phyloP scores from a whole-genome alignment of 2,113 vertebrate genomes.

The Neogobius melanostomus region DNA sequence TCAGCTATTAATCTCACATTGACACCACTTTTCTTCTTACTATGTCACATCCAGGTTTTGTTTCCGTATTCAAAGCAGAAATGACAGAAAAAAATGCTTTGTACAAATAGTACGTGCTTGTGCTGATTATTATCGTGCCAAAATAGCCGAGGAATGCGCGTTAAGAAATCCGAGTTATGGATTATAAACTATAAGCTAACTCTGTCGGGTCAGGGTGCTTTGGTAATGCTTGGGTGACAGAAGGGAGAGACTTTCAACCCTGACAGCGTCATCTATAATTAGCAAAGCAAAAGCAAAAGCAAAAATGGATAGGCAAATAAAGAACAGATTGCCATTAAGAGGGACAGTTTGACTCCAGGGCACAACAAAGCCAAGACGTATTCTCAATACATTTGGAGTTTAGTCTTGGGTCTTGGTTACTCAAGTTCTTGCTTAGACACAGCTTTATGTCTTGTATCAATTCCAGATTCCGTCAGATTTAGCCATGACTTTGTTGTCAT shows the following conservation, averaged over 20 bases:
- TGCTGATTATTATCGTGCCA: constrained; percentile 22
- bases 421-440: too few species aligned
- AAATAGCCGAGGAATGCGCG: constrained; percentile 47
- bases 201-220: constrained; percentile 15
- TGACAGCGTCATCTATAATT: background rate
- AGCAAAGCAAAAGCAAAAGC: background rate
- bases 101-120: background rate
- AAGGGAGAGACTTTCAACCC: background rate
- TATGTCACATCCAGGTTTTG: constrained; percentile 23
- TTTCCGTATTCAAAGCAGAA: constrained; percentile 13
- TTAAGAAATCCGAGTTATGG: constrained; percentile 44
- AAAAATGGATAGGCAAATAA: constrained; percentile 16
- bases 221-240: constrained; percentile 7
- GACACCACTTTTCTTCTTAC: background rate
- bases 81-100: background rate
- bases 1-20: too few species aligned
- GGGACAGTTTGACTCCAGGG: constrained; percentile 20
- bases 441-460: too few species aligned
- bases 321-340: background rate
- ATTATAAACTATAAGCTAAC: constrained; percentile 6
- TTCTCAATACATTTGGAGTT: background rate
- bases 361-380: constrained; percentile 33
- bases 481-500: background rate
- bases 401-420: too few species aligned
- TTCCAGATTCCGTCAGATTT: too few species aligned